Evolutionary conservation across 2,888 invertebrate genomes (phyloP), one percentile per base, ranked within the genome.

Genomic region (Tridacna crocea): DNA sequence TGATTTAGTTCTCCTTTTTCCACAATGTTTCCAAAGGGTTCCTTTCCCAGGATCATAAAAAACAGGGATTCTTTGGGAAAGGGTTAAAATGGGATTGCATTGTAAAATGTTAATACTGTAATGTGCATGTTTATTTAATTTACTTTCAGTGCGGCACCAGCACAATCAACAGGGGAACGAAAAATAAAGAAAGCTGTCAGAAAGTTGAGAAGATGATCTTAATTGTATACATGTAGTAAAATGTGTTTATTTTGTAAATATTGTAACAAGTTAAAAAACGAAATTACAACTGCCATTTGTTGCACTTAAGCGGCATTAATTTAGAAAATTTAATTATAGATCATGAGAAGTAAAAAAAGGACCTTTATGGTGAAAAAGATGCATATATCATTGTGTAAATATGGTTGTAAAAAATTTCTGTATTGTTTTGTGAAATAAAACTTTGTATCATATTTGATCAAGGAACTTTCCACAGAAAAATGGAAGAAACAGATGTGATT

Each of bases 111-210:
- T n/a, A n/a, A 36, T 8, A 36, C 8, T 36, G 36, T 36, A 4
- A 36, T 4, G 36, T 36, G 2, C 36, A 36, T 36, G 36, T 36
- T 36, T 8, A 4, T 2, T 19, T 55, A 19, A 19, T 55, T 55
- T 55, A 55, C 19, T 51, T 70, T 70, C 70, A 85, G 85, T 76
- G 85, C 85, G 6, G 63, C 79, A 12, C 27, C 80, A 12, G 24
- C 75, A 17, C 70, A 51, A 26, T 51, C 61, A 17, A 27, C 66
- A 27, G 80, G 77, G 4, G 80, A 74, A 48, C 83, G 89, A 74
- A 87, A 83, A 79, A 83, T 87, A 19, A 89, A 89, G 75, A 88
- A 83, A 77, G 89, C 89, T 22, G 84, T 87, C 4, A 72, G 89
- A 68, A 88, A 84, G 76, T 82, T 88, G 17, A 78, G 73, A 79